Base-by-base conservation (phyloP, 2,888 invertebrate species). In the Mallateleia sp. region DNA sequence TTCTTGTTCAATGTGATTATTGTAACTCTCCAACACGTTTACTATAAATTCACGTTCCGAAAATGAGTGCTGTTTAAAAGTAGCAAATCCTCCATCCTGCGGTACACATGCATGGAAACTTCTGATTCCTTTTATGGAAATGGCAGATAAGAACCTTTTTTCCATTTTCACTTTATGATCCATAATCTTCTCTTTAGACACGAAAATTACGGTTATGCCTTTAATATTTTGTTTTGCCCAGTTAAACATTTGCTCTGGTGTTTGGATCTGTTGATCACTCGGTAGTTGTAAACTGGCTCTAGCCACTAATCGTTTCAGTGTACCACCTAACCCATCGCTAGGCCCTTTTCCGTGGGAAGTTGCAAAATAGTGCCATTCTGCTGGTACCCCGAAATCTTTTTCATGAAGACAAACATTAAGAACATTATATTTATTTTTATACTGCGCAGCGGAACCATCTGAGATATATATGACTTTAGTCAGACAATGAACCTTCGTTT, bases 361-460 rank as follows among this genome's bases (percentile, higher is more conserved):
- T 18, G 84, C 86, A 67, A 85, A 87, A 38, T 72, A 88, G 74
- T 89, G 74, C 89, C 88, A 89, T 75, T 84, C 81, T 18, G 84
- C 81, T 20, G 56, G 25, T 71, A 86, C 15, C 11, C 62, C 50
- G 74, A 77, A 88, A 56, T 84, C 80, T 28, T 72, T 24, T 69
- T 87, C 74, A 56, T 84, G 86, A 32, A 64, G 56, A 32, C 58
- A 74, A 38, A 89, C 32, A 62, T 89, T 89, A 1, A 66, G 52
- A 25, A 88, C 75, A 66, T 89, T 87, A 20, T 74, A 74, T 7
- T 47, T 28, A 71, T 86, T 88, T 56, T 86, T 88, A 38, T 72
- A 89, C 25, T 89, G 84, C 11, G 81, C 58, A 5, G 80, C 52
- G 14, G 88, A 77, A 20, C 88, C 81, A 64, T 86, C 86, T 11